phyloP scores from a whole-genome alignment of 2,888 invertebrate genomes.

The Bhutanitis thaidina region DNA sequence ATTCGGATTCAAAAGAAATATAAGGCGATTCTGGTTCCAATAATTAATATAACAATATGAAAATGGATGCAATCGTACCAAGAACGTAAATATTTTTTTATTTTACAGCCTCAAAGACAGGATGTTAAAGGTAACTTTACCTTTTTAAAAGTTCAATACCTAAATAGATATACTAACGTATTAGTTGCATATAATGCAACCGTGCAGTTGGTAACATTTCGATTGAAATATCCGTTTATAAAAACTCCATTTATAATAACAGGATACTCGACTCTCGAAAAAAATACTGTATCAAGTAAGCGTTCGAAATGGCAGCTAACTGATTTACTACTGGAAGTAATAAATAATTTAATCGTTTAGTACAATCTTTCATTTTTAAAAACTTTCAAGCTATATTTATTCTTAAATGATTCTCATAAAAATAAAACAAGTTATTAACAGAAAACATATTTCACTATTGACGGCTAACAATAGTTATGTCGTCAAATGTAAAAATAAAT shows the following conservation, averaged over 20 bases:
- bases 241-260: conserved; percentile 33
- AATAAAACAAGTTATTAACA: conserved; percentile 12
- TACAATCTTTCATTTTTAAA: conserved; percentile 30
- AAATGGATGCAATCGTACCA: too few relatives aligned
- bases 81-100: conserved; percentile 8
- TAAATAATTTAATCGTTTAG: conserved; percentile 9
- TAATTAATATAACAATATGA: too few relatives aligned
- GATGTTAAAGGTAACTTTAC: conserved; percentile 27
- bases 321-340: not conserved
- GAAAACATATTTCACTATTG: conserved; percentile 57
- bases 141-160: conserved; percentile 35
- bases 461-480: conserved; percentile 68
- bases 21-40: too few relatives aligned
- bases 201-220: conserved; percentile 27
- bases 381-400: not conserved
- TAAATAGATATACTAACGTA: conserved; percentile 1
- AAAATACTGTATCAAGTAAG: not conserved
- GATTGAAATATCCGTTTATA: conserved; percentile 37
- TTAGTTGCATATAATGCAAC: conserved; percentile 24
- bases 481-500: conserved; percentile 69
- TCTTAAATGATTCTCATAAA: too few relatives aligned
- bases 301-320: not conserved
- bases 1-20: too few relatives aligned
- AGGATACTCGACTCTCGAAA: conserved; percentile 32
- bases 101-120: conserved; percentile 25